phyloP scores from a whole-genome alignment of 2,113 vertebrate species.

The Aythya baeri region DNA sequence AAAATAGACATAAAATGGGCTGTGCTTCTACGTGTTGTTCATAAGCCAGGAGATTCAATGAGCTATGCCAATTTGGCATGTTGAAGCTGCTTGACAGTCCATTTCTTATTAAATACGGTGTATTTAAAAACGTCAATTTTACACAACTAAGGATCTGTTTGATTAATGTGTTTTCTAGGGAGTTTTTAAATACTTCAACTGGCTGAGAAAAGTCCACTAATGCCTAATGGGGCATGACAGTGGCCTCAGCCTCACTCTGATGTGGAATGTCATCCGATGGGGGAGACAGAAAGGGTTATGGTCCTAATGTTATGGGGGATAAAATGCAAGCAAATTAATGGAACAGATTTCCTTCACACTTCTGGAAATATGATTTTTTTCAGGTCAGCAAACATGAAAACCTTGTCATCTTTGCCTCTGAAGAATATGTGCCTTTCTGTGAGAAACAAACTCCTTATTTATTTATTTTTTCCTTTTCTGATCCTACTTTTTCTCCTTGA shows the following conservation, averaged over 20 bases:
- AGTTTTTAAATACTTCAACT: constrained; percentile 46
- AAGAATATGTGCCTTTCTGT: background rate
- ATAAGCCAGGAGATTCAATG: background rate
- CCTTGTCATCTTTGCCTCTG: background rate
- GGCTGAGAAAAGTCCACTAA: constrained; percentile 41
- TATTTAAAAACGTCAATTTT: constrained; percentile 48
- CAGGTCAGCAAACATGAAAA: constrained; percentile 36
- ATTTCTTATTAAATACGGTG: constrained; percentile 47
- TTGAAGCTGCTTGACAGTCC: constrained; percentile 18
- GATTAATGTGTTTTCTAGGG: constrained; percentile 63
- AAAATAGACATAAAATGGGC: background rate
- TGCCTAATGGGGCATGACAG: constrained; percentile 29
- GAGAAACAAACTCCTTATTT: background rate
- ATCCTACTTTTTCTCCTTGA: background rate
- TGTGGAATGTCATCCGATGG: background rate
- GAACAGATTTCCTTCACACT: constrained; percentile 30
- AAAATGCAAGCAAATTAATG: constrained; percentile 48
- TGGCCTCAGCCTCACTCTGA: constrained; percentile 2
- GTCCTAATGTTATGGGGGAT: constrained; percentile 21
- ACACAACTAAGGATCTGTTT: background rate
- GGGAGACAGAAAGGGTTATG: constrained; percentile 21
- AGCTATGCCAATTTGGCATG: constrained; percentile 18
- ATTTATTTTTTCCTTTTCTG: background rate
- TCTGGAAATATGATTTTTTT: background rate
- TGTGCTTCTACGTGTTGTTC: background rate